phyloP scores from a whole-genome alignment of 1,140 invertebrate genomes.

The Drosophila repletoides region DNA sequence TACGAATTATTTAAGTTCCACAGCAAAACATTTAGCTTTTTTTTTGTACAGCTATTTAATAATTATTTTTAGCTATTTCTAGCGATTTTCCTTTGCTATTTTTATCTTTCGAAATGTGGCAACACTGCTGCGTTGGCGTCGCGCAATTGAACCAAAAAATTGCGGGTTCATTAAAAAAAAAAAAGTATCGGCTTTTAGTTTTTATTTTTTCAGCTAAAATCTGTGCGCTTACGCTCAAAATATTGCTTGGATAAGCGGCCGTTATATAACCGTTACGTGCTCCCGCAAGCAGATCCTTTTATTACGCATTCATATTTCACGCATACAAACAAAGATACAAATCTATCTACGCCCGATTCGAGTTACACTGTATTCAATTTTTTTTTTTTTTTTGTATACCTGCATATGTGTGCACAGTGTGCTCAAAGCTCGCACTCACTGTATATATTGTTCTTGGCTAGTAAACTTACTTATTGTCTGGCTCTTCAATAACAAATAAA shows the following conservation, averaged over 20 bases:
- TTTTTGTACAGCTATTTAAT: too few relatives aligned
- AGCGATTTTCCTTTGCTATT: too few relatives aligned
- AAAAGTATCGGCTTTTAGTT: too few relatives aligned
- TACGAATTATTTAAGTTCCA: too few relatives aligned
- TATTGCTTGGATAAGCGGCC: slow-evolving; percentile 10
- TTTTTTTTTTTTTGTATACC: slow-evolving; percentile 21
- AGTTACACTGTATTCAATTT: too few relatives aligned
- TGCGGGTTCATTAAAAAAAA: slow-evolving; percentile 61
- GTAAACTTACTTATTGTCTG: background rate
- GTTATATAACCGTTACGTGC: slow-evolving; percentile 57
- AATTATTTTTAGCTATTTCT: too few relatives aligned
- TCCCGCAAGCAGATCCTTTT: slow-evolving; percentile 50
- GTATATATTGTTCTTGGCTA: background rate
- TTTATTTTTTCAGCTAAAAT: slow-evolving; percentile 34
- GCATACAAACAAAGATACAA: background rate
- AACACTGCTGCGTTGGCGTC: slow-evolving; percentile 20
- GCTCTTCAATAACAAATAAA: too few relatives aligned
- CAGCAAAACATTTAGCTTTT: too few relatives aligned
- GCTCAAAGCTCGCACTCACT: background rate
- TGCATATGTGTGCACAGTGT: slow-evolving; percentile 4
- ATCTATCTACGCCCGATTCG: too few relatives aligned
- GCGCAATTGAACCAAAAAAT: slow-evolving; percentile 34
- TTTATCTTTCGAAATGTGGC: too few relatives aligned
- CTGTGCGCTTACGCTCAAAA: background rate
- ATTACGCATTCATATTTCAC: slow-evolving; percentile 22